A percentile compares a stretch with the other conserved stretches of the same genome.
Conservation (phyloP, 2,113 vertebrate species). For the Dicrurus megarhynchus region DNA sequence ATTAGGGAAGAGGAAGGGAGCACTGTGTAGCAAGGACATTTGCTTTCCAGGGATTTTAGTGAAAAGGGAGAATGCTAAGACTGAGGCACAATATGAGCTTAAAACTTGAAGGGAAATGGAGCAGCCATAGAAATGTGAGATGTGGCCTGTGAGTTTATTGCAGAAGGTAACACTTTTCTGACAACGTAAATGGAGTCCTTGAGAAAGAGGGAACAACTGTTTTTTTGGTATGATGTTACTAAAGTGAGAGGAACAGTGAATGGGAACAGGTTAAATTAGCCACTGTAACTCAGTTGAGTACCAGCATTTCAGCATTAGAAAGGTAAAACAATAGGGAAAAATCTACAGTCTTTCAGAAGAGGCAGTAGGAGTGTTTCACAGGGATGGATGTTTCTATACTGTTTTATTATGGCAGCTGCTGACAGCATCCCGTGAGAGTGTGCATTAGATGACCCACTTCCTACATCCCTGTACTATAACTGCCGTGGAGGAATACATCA, state of each 20-base stretch:
- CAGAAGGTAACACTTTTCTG: not conserved
- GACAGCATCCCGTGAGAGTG: not conserved
- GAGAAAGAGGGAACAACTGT: not conserved
- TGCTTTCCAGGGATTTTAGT: not conserved
- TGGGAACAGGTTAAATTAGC: not conserved
- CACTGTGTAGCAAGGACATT: not conserved
- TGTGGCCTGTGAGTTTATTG: not conserved
- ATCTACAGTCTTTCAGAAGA: not conserved
- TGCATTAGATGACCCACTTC: not conserved
- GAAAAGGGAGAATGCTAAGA: not conserved
- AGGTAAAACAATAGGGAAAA: not conserved
- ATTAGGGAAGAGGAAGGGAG: not conserved
- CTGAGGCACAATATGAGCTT: not conserved
- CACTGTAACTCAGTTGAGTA: not conserved
- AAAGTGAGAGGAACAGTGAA: not conserved
- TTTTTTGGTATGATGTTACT: not conserved
- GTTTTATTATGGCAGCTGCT: not conserved
- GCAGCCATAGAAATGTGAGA: not conserved
- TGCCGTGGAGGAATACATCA: not conserved
- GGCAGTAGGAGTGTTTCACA: not conserved
- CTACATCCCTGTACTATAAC: not conserved
- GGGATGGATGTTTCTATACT: not conserved
- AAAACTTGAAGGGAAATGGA: not conserved
- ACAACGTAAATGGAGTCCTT: not conserved
- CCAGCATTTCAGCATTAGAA: not conserved